Base-by-base conservation (phyloP, 2,113 vertebrate species). In the Tricholaema leucomelas region DNA sequence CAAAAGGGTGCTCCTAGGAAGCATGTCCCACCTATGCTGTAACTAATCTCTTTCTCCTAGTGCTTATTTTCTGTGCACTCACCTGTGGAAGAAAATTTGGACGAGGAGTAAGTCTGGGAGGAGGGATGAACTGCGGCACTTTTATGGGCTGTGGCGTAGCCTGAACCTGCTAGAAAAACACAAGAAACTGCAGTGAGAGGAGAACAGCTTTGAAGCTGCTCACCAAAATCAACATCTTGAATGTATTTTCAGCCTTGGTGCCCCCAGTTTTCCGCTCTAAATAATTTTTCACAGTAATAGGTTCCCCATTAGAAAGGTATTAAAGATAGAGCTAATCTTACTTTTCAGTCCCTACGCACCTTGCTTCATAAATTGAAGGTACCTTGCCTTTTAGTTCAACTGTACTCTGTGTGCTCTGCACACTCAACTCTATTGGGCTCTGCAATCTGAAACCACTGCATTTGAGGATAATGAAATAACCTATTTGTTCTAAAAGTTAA, bases 41-140 rank as follows among this genome's bases (percentile, higher is more conserved):
- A 61, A 54, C 30, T 23, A 69, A 35, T 19, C 42, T 76, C 42
- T 36, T 85, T 46, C 52, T 58, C 15, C 25, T 8, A 17, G 31
- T 72, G 30, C 71, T 79, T 71, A 10, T 66, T 87, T 38, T 61
- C 56, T 74, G 23, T 55, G 84, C 33, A 98, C 99, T 98, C 97
- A 99, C 99, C 98, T 99, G 99, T 96, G 98, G 99, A 97, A 99
- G 98, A 97, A 98, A 99, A 97, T 98, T 98, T 97, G 99, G 99
- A 94, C 98, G 99, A 97, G 99, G 98, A 97, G 98, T 99, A 97
- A 99, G 98, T 98, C 99, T 98, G 97, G 99, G 99, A 98, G 99
- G 99, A 97, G 99, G 99, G 96, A 99, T 99, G 98, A 99, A 99
- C 97, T 99, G 99, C 97, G 99, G 99, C 98, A 99, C 99, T 99